phyloP scores from a whole-genome alignment of 2,888 invertebrate species.

The Oscheius myriophilus region DNA sequence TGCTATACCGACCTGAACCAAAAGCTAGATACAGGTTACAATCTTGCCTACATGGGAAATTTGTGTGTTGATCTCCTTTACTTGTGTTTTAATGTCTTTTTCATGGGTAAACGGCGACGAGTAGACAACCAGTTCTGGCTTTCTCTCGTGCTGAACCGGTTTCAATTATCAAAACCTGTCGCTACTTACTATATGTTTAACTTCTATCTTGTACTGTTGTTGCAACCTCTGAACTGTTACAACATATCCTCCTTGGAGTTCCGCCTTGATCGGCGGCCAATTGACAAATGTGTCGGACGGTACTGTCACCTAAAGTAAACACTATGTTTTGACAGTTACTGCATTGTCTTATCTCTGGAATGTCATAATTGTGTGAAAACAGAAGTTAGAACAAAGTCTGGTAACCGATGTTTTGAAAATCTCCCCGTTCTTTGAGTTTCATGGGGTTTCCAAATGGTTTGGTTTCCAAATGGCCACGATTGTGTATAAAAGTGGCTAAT shows the following conservation, averaged over 20 bases:
- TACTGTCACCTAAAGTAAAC: conserved; percentile 40
- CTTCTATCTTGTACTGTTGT: conserved; percentile 54
- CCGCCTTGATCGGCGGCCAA: conserved; percentile 44
- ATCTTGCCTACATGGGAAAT: conserved; percentile 35
- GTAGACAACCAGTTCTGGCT: conserved; percentile 51
- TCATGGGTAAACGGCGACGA: conserved; percentile 44
- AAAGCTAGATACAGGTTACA: not conserved
- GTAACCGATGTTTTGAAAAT: no score
- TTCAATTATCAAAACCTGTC: not conserved
- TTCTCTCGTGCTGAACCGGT: conserved; percentile 43
- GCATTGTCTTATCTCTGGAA: not conserved
- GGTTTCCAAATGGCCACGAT: no score
- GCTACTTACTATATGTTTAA: conserved; percentile 44
- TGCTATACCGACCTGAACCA: conserved; percentile 46
- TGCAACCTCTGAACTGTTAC: conserved; percentile 48
- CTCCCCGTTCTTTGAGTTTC: no score
- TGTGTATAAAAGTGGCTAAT: no score
- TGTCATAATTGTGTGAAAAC: no score
- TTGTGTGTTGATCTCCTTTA: conserved; percentile 50
- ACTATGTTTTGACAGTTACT: not conserved
- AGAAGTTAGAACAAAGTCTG: no score
- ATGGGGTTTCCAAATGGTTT: no score
- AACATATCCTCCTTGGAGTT: conserved; percentile 41
- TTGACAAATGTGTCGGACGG: conserved; percentile 48
- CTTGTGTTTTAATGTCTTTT: conserved; percentile 51